These are phyloP conservation scores for Coregonus ussuriensis DNA, from an alignment of 2,797 vertebrate genomes.

Conservation along the genomic window DNA sequence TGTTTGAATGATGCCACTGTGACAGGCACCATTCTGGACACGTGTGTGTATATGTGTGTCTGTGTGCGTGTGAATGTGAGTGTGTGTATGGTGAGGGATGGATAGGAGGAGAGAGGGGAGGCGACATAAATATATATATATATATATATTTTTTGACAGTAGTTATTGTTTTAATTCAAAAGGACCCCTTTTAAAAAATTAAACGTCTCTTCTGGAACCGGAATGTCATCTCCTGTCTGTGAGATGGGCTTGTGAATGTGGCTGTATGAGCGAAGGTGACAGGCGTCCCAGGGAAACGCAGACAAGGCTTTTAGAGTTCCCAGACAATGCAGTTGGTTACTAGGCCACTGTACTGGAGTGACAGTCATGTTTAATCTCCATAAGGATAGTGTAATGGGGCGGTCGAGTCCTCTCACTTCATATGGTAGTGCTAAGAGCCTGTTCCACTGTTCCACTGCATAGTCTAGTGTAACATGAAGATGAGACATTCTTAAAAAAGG, in stretches of 20 bases:
- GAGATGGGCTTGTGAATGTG: conserved; percentile 15
- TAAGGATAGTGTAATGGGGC: not conserved
- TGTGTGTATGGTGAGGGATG: not conserved
- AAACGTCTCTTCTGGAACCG: conserved; percentile 33
- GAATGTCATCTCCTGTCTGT: conserved; percentile 36
- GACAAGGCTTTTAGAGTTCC: conserved; percentile 24
- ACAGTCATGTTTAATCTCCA: conserved; percentile 6
- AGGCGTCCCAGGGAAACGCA: conserved; percentile 16
- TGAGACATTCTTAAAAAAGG: not conserved
- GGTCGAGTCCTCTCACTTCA: not conserved
- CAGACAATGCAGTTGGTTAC: conserved; percentile 30
- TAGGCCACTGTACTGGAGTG: conserved; percentile 4
- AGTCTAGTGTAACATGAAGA: not conserved
- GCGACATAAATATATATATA: conserved; percentile 2
- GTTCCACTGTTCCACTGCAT: not conserved
- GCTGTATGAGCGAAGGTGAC: conserved; percentile 38
- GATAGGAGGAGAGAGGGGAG: conserved; percentile 32
- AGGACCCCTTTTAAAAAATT: conserved; percentile 37
- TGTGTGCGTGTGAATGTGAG: conserved; percentile 8
- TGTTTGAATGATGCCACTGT: conserved; percentile 45
- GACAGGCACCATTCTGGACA: conserved; percentile 46
- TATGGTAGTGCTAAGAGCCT: not conserved
- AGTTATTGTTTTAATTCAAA: conserved; percentile 52
- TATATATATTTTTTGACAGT: conserved; percentile 32
- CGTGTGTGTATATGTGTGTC: not conserved